phyloP scores from a whole-genome alignment of 1,140 invertebrate species.

The Pseudomyrmex dendroicus region DNA sequence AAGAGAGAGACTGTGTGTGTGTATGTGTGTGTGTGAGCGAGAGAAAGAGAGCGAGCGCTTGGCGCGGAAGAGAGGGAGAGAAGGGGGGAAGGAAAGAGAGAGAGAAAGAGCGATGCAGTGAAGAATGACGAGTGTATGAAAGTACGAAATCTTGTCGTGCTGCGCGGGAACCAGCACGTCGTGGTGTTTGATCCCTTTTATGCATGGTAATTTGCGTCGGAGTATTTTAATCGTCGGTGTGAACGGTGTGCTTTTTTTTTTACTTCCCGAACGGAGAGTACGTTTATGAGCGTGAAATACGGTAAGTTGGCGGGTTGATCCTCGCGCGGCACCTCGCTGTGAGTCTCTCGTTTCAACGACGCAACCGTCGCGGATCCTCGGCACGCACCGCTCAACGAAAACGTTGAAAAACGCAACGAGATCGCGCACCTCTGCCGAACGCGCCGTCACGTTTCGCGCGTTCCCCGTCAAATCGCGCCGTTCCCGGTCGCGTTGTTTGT shows the following conservation, averaged over 20 bases:
- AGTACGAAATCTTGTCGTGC: slow-evolving; percentile 77
- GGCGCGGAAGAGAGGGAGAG: slow-evolving; percentile 33
- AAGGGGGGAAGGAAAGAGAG: slow-evolving; percentile 7
- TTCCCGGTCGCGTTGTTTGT: slow-evolving; percentile 17
- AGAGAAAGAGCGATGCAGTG: slow-evolving; percentile 49
- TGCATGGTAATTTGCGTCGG: slow-evolving; percentile 73
- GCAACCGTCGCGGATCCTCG: slow-evolving; percentile 66
- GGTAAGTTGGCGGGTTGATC: slow-evolving; percentile 72
- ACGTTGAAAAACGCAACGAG: slow-evolving; percentile 66
- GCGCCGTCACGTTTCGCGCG: not conserved
- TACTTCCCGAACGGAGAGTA: slow-evolving; percentile 67
- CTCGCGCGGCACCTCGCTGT: slow-evolving; percentile 49
- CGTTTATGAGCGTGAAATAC: slow-evolving; percentile 68
- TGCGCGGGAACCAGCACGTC: slow-evolving; percentile 79
- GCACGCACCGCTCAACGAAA: slow-evolving; percentile 3
- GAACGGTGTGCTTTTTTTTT: slow-evolving; percentile 73
- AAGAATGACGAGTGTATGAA: slow-evolving; percentile 70
- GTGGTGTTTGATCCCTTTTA: slow-evolving; percentile 75
- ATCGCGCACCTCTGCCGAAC: not conserved
- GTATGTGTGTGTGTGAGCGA: not conserved
- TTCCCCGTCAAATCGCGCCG: not conserved
- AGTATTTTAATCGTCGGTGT: slow-evolving; percentile 68
- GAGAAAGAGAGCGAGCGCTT: not conserved
- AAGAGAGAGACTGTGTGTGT: not conserved
- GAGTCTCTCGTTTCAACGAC: slow-evolving; percentile 66